phyloP scores from a whole-genome alignment of 2,113 vertebrate genomes.

The Sinocyclocheilus rhinocerous region DNA sequence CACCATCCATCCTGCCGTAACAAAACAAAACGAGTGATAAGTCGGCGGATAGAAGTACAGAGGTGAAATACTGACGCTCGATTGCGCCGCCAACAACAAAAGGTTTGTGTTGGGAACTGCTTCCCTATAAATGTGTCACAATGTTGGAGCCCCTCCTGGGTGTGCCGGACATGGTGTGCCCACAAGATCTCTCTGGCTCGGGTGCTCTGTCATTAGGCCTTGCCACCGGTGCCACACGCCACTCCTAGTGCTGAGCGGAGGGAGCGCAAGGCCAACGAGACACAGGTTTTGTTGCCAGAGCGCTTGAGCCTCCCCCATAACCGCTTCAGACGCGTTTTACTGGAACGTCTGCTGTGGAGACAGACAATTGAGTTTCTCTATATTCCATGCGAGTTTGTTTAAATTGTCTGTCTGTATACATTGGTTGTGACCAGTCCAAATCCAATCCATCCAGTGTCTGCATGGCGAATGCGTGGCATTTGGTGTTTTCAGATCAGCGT shows the following conservation, averaged over 20 bases:
- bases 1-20: neutral
- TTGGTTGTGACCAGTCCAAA: neutral
- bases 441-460: neutral
- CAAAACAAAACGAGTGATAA: constrained; percentile 15
- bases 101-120: constrained; percentile 37
- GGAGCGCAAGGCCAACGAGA: neutral
- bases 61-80: neutral
- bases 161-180: constrained; percentile 38
- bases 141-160: constrained; percentile 52
- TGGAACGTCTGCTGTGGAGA: constrained; percentile 26
- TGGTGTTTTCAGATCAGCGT: neutral
- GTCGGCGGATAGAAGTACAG: neutral
- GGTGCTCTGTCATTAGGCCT: constrained; percentile 50
- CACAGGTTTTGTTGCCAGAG: constrained; percentile 1
- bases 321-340: constrained; percentile 20
- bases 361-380: constrained; percentile 18
- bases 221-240: constrained; percentile 46
- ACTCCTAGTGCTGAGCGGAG: constrained; percentile 26
- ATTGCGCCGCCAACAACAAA: constrained; percentile 17
- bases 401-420: constrained; percentile 16
- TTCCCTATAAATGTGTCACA: constrained; percentile 43
- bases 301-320: constrained; percentile 1
- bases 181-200: constrained; percentile 46
- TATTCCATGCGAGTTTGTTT: constrained; percentile 19
- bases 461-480: neutral